Conservation (phyloP, 2,797 vertebrate species). For the Poeciliopsis gracilis region DNA sequence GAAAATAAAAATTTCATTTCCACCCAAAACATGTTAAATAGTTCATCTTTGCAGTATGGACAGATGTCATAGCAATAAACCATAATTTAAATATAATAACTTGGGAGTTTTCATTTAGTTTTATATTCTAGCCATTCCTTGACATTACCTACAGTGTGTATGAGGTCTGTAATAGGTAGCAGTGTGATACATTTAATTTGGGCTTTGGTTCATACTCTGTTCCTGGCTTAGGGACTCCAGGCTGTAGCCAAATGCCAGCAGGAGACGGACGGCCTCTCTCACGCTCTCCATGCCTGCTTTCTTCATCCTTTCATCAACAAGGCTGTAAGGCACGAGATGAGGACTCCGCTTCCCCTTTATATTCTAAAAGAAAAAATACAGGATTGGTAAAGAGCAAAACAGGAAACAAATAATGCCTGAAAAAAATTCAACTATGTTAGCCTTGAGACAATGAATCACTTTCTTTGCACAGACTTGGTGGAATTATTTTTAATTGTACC, state of each 20-base stretch:
- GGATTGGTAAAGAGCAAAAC: slow-evolving; percentile 10
- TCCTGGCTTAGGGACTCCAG: slow-evolving; percentile 90
- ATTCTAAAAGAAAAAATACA: slow-evolving; percentile 79
- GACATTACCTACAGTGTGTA: background rate
- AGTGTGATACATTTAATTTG: slow-evolving; percentile 5
- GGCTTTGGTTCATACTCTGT: slow-evolving; percentile 76
- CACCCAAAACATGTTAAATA: slow-evolving; percentile 6
- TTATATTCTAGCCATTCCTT: background rate
- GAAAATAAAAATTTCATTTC: slow-evolving; percentile 23
- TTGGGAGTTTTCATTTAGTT: slow-evolving; percentile 1
- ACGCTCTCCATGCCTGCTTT: slow-evolving; percentile 84
- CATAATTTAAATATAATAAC: slow-evolving; percentile 11
- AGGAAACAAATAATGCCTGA: background rate
- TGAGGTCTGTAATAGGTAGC: slow-evolving; percentile 1
- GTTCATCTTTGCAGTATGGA: background rate
- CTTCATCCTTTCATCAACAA: slow-evolving; percentile 88
- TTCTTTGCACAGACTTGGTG: background rate
- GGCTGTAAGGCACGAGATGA: slow-evolving; percentile 89
- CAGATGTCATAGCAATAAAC: background rate
- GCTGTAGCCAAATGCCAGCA: slow-evolving; percentile 90
- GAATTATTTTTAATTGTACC: background rate
- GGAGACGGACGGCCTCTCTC: slow-evolving; percentile 86
- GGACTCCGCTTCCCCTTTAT: slow-evolving; percentile 90
- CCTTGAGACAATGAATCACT: background rate
- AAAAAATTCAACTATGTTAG: background rate